These are phyloP conservation scores for Anolis sagrei DNA, from an alignment of 2,113 vertebrate genomes.

Conservation along the genomic window DNA sequence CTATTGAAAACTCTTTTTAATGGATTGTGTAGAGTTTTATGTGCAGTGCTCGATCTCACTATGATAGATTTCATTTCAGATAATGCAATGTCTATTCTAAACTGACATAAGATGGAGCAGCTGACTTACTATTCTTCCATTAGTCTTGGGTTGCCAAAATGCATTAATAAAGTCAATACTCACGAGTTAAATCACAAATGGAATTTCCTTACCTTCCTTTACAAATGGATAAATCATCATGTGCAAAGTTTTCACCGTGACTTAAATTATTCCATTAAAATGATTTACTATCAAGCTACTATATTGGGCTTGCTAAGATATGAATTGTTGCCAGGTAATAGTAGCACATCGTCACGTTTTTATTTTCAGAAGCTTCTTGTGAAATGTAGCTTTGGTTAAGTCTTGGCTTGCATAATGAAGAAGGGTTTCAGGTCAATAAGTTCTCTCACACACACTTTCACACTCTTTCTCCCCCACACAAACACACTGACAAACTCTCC, in stretches of 20 bases:
- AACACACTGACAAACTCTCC: too few relatives aligned
- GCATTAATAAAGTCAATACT: slow-evolving; percentile 54
- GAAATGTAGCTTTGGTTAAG: neutral
- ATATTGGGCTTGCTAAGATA: neutral
- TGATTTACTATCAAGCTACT: slow-evolving; percentile 21
- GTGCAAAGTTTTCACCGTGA: slow-evolving; percentile 28
- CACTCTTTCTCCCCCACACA: too few relatives aligned
- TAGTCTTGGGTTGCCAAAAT: slow-evolving; percentile 53
- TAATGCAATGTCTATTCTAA: slow-evolving; percentile 52
- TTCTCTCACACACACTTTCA: too few relatives aligned
- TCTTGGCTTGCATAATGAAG: slow-evolving; percentile 28
- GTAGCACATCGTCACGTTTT: slow-evolving; percentile 3
- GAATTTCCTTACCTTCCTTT: slow-evolving; percentile 53
- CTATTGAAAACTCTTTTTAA: neutral
- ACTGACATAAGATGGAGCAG: slow-evolving; percentile 14
- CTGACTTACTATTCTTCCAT: slow-evolving; percentile 24
- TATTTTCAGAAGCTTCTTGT: slow-evolving; percentile 35
- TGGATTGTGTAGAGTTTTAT: slow-evolving; percentile 18
- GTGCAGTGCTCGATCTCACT: slow-evolving; percentile 38
- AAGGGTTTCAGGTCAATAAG: slow-evolving; percentile 8
- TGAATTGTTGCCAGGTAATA: slow-evolving; percentile 19
- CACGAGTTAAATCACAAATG: slow-evolving; percentile 38
- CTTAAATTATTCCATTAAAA: slow-evolving; percentile 46
- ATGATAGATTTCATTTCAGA: slow-evolving; percentile 39
- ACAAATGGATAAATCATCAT: slow-evolving; percentile 28